Percentiles rank a stretch among this genome's conserved stretches.
Conservation (phyloP, 2,113 vertebrate genomes). For the Pipa parva region DNA sequence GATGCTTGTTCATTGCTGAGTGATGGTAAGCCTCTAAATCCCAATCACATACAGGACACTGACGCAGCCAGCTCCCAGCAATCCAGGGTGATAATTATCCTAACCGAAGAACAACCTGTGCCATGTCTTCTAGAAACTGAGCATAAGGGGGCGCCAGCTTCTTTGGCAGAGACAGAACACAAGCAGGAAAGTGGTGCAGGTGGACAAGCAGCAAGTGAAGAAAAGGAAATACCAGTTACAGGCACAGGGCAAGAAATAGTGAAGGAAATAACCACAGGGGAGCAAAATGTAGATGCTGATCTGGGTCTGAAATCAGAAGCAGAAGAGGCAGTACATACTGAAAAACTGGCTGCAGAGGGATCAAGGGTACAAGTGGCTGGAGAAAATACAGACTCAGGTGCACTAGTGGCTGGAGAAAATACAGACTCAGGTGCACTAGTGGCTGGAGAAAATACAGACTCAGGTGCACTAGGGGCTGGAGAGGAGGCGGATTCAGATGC, state of each 20-base stretch:
- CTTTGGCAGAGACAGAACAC: neutral
- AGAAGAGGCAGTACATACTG: neutral
- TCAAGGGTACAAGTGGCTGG: neutral
- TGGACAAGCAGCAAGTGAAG: neutral
- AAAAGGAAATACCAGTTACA: too few relatives aligned
- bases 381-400: neutral
- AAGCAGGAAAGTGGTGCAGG: neutral
- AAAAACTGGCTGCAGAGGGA: neutral
- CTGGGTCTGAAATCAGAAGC: too few relatives aligned
- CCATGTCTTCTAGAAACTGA: neutral
- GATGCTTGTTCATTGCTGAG: neutral
- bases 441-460: too few relatives aligned
- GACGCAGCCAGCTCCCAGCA: neutral
- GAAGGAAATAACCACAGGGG: neutral
- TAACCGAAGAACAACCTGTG: neutral
- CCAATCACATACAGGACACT: too few relatives aligned
- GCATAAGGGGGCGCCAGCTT: constrained; percentile 11
- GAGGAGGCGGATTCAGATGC: neutral
- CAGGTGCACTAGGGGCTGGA: too few relatives aligned
- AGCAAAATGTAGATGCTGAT: neutral
- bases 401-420: neutral
- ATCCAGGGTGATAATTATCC: neutral
- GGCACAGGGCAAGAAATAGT: neutral
- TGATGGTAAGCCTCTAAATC: neutral
- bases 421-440: neutral